Percentiles rank a stretch among this genome's conserved stretches.
These are phyloP conservation scores for Chelon labrosus DNA, from an alignment of 2,797 vertebrate species.

Conservation along the genomic window DNA sequence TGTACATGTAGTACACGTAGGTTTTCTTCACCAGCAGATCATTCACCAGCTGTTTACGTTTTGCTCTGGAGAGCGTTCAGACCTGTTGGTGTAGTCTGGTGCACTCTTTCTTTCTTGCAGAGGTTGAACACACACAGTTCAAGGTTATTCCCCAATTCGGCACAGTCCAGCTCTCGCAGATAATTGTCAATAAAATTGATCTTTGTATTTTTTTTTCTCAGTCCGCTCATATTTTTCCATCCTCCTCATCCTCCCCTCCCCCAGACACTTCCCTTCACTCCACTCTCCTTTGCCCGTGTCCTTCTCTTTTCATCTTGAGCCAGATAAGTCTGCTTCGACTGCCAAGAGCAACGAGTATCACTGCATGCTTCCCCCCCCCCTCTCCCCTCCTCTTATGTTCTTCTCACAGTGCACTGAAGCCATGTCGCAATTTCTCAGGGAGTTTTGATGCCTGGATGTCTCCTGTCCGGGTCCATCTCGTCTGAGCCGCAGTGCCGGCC, in stretches of 20 bases:
- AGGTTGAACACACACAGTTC: slow-evolving; percentile 72
- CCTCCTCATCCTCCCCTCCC: slow-evolving; percentile 29
- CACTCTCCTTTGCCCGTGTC: slow-evolving; percentile 72
- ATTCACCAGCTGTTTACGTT: slow-evolving; percentile 24
- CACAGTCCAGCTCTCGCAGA: slow-evolving; percentile 71
- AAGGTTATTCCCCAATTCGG: slow-evolving; percentile 74
- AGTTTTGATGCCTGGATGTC: slow-evolving; percentile 94
- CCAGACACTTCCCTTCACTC: slow-evolving; percentile 59
- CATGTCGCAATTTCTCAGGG: slow-evolving; percentile 83
- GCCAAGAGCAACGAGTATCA: slow-evolving; percentile 83
- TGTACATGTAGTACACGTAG: slow-evolving; percentile 6
- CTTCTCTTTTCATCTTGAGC: slow-evolving; percentile 81
- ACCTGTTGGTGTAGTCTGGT: slow-evolving; percentile 42
- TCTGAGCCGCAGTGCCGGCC: slow-evolving; percentile 81
- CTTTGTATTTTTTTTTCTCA: slow-evolving; percentile 36
- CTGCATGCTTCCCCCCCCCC: slow-evolving; percentile 51
- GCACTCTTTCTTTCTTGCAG: slow-evolving; percentile 40
- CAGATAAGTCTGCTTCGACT: slow-evolving; percentile 79
- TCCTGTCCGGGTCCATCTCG: slow-evolving; percentile 91
- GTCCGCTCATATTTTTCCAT: slow-evolving; percentile 62
- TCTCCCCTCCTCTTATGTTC: slow-evolving; percentile 66
- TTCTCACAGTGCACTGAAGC: slow-evolving; percentile 81
- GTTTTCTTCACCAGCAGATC: slow-evolving; percentile 21
- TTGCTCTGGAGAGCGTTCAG: slow-evolving; percentile 45
- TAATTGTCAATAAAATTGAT: slow-evolving; percentile 83